A percentile compares a stretch with the other conserved stretches of the same genome.
phyloP scores from a whole-genome alignment of 2,113 vertebrate genomes.

The Brachirus orientalis region DNA sequence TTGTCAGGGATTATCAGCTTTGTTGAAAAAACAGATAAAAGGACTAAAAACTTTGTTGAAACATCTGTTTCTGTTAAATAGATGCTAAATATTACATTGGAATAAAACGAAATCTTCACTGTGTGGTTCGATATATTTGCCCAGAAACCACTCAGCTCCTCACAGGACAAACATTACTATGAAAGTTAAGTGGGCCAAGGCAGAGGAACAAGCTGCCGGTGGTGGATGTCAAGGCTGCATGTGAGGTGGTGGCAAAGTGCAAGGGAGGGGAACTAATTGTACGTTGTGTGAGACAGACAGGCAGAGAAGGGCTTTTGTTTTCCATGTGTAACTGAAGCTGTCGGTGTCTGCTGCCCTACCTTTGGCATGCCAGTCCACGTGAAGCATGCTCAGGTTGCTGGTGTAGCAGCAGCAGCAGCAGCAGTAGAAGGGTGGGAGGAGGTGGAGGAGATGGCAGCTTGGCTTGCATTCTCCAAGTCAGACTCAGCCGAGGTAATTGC shows the following conservation, averaged over 20 bases:
- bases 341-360: constrained; percentile 56
- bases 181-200: constrained; percentile 12
- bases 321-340: constrained; percentile 62
- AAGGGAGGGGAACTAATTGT: constrained; percentile 28
- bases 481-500: constrained; percentile 71
- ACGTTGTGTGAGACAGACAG: constrained; percentile 55
- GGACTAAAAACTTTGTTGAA: constrained; percentile 32
- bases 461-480: constrained; percentile 59
- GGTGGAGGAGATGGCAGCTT: constrained; percentile 38
- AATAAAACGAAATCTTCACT: constrained; percentile 3
- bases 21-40: constrained; percentile 37
- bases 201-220: constrained; percentile 22
- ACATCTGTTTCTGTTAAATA: constrained; percentile 23
- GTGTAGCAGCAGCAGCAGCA: constrained; percentile 14
- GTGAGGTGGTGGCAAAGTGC: constrained; percentile 24
- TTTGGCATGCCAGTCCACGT: constrained; percentile 40
- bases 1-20: constrained; percentile 29
- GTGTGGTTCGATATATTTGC: neutral
- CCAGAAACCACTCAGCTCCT: neutral
- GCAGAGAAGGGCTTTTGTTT: constrained; percentile 62
- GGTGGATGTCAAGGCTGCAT: constrained; percentile 31
- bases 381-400: constrained; percentile 61
- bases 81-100: constrained; percentile 12
- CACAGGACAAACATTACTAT: neutral
- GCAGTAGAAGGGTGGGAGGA: constrained; percentile 21